These are phyloP conservation scores for Lagopus muta DNA, from an alignment of 2,113 vertebrate genomes.

Conservation along the genomic window DNA sequence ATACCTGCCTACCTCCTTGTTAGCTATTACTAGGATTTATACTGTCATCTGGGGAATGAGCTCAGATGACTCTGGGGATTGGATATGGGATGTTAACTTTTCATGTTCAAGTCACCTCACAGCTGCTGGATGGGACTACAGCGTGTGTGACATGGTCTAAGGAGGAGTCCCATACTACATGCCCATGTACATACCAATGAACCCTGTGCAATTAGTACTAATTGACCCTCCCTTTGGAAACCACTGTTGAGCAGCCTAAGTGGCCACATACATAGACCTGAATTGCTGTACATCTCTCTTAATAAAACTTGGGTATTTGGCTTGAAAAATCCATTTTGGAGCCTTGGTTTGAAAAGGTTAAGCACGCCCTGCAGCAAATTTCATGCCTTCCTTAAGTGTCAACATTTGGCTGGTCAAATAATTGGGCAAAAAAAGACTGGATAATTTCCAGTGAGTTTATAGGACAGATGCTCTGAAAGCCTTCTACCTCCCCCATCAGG, in stretches of 20 bases:
- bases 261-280: neutral
- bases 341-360: conserved; percentile 17
- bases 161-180: neutral
- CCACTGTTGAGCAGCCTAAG: fast-evolving
- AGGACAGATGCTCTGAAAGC: conserved; percentile 23
- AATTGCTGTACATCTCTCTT: neutral
- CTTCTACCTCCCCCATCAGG: neutral
- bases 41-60: conserved; percentile 15
- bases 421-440: neutral
- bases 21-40: conserved; percentile 63
- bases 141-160: conserved; percentile 28
- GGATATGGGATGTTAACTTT: conserved; percentile 28
- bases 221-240: conserved; percentile 11
- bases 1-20: neutral
- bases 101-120: conserved; percentile 47
- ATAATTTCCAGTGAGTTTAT: conserved; percentile 39
- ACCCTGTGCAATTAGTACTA: neutral
- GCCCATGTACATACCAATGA: fast-evolving
- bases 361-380: conserved; percentile 18
- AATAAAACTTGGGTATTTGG: conserved; percentile 6
- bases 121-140: conserved; percentile 38
- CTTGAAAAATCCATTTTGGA: conserved; percentile 33
- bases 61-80: conserved; percentile 44
- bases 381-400: conserved; percentile 11
- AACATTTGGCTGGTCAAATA: conserved; percentile 32